Percentiles rank a stretch among this genome's conserved stretches.
These are phyloP conservation scores for Caerostris darwini DNA, from an alignment of 1,140 invertebrate species.

Conservation along the genomic window DNA sequence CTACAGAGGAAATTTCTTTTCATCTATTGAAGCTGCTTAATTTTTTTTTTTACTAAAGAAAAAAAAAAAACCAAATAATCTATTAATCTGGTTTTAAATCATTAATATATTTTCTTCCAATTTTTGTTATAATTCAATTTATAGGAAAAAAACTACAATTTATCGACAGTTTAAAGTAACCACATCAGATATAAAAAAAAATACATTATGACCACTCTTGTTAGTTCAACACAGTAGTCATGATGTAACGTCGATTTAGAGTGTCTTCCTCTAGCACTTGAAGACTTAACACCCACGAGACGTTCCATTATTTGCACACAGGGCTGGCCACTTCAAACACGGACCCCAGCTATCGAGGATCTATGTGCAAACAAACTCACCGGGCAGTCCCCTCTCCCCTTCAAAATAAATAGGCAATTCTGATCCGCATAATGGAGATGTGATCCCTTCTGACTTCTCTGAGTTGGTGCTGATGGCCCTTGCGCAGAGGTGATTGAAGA, in stretches of 20 bases:
- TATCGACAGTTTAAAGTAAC: no score
- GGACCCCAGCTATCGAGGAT: background rate
- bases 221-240: no score
- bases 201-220: no score
- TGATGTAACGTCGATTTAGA: background rate
- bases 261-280: background rate
- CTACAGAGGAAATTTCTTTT: no score
- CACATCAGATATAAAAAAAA: no score
- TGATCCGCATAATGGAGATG: background rate
- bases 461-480: background rate
- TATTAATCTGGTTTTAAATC: no score
- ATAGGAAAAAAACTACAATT: no score
- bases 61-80: no score
- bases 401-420: background rate
- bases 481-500: background rate
- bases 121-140: no score
- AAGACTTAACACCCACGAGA: background rate
- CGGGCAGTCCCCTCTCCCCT: background rate
- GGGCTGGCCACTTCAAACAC: slow-evolving; percentile 12
- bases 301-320: background rate
- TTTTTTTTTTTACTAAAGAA: no score
- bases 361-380: background rate
- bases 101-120: no score
- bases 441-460: background rate
- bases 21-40: no score